Evolutionary conservation across 1,140 invertebrate genomes (phyloP), one percentile per base, ranked within the genome.

Genomic region (Cataglyphis hispanica): DNA sequence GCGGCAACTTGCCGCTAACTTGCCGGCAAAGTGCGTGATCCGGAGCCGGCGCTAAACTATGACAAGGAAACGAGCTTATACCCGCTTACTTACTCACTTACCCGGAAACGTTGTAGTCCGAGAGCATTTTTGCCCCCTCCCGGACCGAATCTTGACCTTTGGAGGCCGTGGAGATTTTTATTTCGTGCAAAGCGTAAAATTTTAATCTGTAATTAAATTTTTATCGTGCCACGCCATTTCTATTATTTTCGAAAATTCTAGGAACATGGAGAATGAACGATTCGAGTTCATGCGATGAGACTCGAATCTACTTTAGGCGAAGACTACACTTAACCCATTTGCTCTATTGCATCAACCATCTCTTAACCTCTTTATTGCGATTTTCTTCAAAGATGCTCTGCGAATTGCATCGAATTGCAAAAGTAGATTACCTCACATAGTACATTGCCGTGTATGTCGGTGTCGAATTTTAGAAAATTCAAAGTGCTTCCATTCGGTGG

Each of bases 21-120:
- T 91, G 86, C 60, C 56, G 84, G 86, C 67, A 91, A 90, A 90
- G 87, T 91, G 89, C 89, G 89, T 91, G 87, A 91, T 91, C 84
- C 69, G 86, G 84, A 86, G 80, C 70, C 43, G 56, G 77, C 56
- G 80, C 66, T 83, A 85, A 86, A 80, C 86, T 77, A 58, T 40
- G 31, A 69, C 53, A 90, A 78, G 86, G 85, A 85, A 91, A 86
- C 77, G 78, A 72, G 25, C 67, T 74, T 27, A 31, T 31, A 50
- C 53, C 27, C 66, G n/a, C 27, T 81, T 81, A 66, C 64, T 72
- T 85, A 69, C 64, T 87, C 56, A 80, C 25, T 53, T 5, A 80
- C 61, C n/a, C 40, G 43, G 61, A 40, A 80, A 80, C 8, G 13
- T 11, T 25, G 11, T 77, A 77, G 40, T 50, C 13, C 25, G 1